Percentiles rank a stretch among this genome's conserved stretches.
phyloP scores from a whole-genome alignment of 2,888 invertebrate genomes.

The Rhagophthalmus giganteus region DNA sequence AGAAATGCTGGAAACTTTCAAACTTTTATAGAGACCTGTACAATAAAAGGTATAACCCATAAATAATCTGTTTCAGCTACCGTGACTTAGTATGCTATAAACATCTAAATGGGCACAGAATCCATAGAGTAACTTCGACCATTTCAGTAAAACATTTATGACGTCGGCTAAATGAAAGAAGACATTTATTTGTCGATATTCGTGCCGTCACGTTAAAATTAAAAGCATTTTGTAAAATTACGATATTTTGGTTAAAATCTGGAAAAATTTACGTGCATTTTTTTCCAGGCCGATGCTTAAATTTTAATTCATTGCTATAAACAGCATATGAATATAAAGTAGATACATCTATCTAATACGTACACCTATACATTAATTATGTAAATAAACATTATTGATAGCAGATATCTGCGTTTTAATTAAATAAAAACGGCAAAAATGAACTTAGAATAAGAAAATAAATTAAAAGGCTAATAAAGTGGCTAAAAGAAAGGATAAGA shows the following conservation, averaged over 20 bases:
- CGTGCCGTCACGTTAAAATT: too few species aligned
- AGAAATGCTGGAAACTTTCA: neutral
- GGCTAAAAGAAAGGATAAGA: slow-evolving; percentile 37
- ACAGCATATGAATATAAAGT: too few species aligned
- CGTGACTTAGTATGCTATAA: slow-evolving; percentile 1
- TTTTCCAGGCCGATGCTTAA: too few species aligned
- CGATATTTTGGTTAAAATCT: too few species aligned
- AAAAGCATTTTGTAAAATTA: too few species aligned
- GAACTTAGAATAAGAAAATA: slow-evolving; percentile 3
- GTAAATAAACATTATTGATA: too few species aligned
- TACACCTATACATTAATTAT: too few species aligned
- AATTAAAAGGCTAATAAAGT: slow-evolving; percentile 17
- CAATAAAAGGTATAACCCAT: neutral
- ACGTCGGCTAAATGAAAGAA: neutral
- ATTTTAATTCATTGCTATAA: too few species aligned
- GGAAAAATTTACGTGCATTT: too few species aligned
- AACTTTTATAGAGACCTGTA: neutral
- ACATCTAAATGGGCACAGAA: neutral
- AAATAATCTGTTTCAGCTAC: slow-evolving; percentile 3
- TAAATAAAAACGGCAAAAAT: neutral
- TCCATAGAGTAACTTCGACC: neutral
- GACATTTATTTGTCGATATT: too few species aligned
- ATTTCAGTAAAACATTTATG: neutral
- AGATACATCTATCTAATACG: too few species aligned
- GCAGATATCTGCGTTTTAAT: neutral